Conservation (phyloP, 2,113 vertebrate genomes). For the Uria aalge region DNA sequence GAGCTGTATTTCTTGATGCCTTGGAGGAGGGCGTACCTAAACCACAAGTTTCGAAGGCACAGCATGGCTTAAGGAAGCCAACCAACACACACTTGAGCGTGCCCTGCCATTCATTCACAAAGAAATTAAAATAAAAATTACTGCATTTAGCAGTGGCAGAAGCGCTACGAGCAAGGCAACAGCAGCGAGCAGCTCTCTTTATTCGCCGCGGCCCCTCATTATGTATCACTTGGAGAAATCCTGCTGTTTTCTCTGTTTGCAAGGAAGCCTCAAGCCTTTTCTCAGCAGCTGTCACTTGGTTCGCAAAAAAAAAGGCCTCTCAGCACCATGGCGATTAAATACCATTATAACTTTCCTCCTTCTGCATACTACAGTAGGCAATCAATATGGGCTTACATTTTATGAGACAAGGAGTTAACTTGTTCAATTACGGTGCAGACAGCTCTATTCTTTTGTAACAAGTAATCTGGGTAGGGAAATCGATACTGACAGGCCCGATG, state of each 20-base stretch:
- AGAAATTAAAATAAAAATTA: background rate
- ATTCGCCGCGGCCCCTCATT: background rate
- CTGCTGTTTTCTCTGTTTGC: slow-evolving; percentile 53
- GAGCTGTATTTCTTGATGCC: background rate
- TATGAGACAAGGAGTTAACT: slow-evolving; percentile 99
- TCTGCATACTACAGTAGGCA: slow-evolving; percentile 80
- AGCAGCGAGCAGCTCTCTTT: background rate
- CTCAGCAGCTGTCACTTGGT: slow-evolving; percentile 64
- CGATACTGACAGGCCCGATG: slow-evolving; percentile 94
- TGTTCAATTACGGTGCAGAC: slow-evolving; percentile 99
- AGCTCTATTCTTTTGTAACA: slow-evolving; percentile 99
- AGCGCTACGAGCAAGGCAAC: background rate
- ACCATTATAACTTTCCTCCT: slow-evolving; percentile 77
- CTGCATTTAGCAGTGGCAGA: background rate
- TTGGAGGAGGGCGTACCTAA: background rate
- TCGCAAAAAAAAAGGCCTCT: slow-evolving; percentile 52
- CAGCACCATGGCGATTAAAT: slow-evolving; percentile 79
- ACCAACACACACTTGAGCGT: rapidly evolving
- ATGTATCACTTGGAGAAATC: slow-evolving; percentile 23
- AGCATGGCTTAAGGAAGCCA: background rate
- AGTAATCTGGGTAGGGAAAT: slow-evolving; percentile 98
- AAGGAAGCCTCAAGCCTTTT: slow-evolving; percentile 38
- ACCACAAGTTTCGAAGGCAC: background rate
- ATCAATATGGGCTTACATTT: slow-evolving; percentile 97
- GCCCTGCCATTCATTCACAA: background rate